phyloP scores from a whole-genome alignment of 92 coral and sea anemone species.

The Diadumene lineata region DNA sequence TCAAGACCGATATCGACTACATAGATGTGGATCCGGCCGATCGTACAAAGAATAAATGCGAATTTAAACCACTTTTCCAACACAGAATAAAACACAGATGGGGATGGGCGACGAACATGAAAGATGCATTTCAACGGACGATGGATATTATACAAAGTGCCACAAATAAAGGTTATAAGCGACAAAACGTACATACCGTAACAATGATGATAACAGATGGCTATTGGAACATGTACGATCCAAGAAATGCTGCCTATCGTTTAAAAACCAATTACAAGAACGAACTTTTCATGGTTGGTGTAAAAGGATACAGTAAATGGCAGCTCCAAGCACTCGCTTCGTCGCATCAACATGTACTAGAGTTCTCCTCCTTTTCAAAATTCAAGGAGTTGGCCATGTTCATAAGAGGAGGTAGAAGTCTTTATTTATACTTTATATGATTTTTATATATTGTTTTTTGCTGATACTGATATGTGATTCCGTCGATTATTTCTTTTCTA shows the following conservation, averaged over 20 bases:
- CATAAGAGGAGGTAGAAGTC: slow-evolving; percentile 84
- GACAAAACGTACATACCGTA: slow-evolving; percentile 82
- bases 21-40: slow-evolving; percentile 76
- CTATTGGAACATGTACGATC: slow-evolving; percentile 76
- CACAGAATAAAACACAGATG: slow-evolving; percentile 66
- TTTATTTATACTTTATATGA: too few relatives aligned
- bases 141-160: slow-evolving; percentile 52
- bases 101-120: slow-evolving; percentile 75
- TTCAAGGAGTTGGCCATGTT: slow-evolving; percentile 80
- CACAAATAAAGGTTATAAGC: slow-evolving; percentile 34
- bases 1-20: slow-evolving; percentile 82
- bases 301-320: slow-evolving; percentile 55
- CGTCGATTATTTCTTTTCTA: too few relatives aligned
- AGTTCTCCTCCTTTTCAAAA: slow-evolving; percentile 48
- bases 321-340: slow-evolving; percentile 75
- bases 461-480: too few relatives aligned
- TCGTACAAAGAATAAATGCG: slow-evolving; percentile 78
- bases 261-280: slow-evolving; percentile 52
- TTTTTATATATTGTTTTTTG: too few relatives aligned
- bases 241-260: slow-evolving; percentile 46
- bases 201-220: slow-evolving; percentile 94
- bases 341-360: slow-evolving; percentile 60
- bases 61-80: slow-evolving; percentile 75
- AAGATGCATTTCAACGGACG: slow-evolving; percentile 52
- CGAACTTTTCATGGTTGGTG: slow-evolving; percentile 89